Evolutionary conservation across 2,113 vertebrate genomes (phyloP).

Genomic region (Ciconia stormi): DNA sequence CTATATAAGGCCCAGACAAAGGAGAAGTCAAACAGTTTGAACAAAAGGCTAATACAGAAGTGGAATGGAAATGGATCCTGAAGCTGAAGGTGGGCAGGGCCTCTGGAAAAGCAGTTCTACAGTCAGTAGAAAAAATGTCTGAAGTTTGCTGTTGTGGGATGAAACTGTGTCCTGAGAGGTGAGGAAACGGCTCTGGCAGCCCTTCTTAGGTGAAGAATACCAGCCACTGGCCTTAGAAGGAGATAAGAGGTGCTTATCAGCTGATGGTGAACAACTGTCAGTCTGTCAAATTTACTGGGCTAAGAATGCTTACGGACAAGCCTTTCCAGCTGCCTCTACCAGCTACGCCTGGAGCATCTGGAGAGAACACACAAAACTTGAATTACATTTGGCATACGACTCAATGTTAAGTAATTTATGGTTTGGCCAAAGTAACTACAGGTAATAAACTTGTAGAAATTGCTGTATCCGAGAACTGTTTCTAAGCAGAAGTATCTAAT

Average conservation of each 20-base stretch:
- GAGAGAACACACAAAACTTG: background rate
- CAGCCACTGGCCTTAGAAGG: background rate
- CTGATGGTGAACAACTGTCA: background rate
- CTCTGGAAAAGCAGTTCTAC: background rate
- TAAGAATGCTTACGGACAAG: background rate
- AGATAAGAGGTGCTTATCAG: background rate
- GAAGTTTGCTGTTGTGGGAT: background rate
- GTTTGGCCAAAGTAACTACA: background rate
- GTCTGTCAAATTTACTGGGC: background rate
- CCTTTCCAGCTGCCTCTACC: background rate
- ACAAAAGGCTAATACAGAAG: background rate
- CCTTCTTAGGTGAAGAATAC: background rate
- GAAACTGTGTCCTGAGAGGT: background rate
- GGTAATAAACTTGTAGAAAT: conserved; percentile 3
- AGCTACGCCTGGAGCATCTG: background rate
- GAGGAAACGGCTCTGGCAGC: background rate
- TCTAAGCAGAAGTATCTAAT: background rate
- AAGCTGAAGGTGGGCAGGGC: background rate
- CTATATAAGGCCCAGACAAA: background rate
- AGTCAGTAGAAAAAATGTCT: background rate
- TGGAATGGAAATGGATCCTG: background rate
- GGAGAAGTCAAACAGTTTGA: background rate
- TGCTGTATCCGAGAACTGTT: background rate
- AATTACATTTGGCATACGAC: background rate
- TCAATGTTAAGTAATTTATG: background rate